Evolutionary conservation across 30 jellyfish, hydroid and myxozoan species (phyloP), one percentile per base, ranked within the genome.

Genomic region (Clytia hemisphaerica): DNA sequence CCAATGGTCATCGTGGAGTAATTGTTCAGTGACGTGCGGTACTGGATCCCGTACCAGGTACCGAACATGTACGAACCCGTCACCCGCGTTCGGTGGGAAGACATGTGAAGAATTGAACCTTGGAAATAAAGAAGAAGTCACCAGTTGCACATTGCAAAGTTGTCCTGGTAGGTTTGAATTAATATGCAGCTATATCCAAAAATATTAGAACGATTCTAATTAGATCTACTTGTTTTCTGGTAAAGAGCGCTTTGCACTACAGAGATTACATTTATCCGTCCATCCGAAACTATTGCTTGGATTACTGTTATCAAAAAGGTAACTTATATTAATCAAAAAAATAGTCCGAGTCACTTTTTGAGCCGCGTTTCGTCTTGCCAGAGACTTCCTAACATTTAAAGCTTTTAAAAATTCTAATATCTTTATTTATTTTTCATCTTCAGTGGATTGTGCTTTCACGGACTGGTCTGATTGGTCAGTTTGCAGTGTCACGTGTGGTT

Each of bases 401-500:
- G n/a, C n/a, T n/a, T n/a, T n/a, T n/a, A n/a, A n/a, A n/a, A n/a
- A n/a, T n/a, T n/a, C n/a, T n/a, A n/a, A n/a, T n/a, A n/a, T n/a
- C n/a, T n/a, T n/a, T n/a, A n/a, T n/a, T n/a, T n/a, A n/a, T 59
- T 6, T 75, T 4, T 47, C 31, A 51, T 26, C 37, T 54, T 2
- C 35, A 79, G 94, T 79, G 34, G 86, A 87, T 50, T 78, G 97
- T 54, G 78, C 76, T 34, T 79, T 83, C 84, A 65, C 97, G 15
- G 77, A 75, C 26, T 87, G 97, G 97, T 73, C 94, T 34, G 77
- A 80, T 19, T 87, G 97, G 97, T 49, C 93, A 62, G 51, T 80
- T 3, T 87, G 97, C 60, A 68, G 92, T 40, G 88, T 61, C 10
- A 37, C 94, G 16, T 87, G 97, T 67, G 97, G 94, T 15, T 58